phyloP scores from a whole-genome alignment of 2,888 invertebrate genomes.

The Pandemis heparana region DNA sequence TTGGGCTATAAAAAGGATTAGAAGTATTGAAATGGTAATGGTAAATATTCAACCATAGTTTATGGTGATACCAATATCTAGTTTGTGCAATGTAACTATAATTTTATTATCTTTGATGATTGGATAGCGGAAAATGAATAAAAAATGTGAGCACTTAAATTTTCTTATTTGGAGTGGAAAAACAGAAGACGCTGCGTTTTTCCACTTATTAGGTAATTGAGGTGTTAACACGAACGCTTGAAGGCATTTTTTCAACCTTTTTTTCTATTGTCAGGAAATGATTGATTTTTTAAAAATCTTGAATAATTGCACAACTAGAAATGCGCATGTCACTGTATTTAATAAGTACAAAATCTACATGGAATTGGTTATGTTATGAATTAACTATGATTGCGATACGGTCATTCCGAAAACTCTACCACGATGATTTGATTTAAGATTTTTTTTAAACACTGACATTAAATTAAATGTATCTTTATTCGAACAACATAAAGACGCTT shows the following conservation, averaged over 20 bases:
- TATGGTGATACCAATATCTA: slow-evolving; percentile 10
- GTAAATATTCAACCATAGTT: slow-evolving; percentile 4
- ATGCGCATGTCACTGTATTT: neutral
- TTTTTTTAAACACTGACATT: neutral
- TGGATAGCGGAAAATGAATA: no score
- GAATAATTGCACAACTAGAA: neutral
- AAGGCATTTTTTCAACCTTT: no score
- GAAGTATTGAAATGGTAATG: slow-evolving; percentile 26
- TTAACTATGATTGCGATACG: slow-evolving; percentile 13
- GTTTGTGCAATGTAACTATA: neutral
- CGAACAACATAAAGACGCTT: neutral
- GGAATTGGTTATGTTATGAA: slow-evolving; percentile 2
- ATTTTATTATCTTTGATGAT: no score
- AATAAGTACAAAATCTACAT: neutral
- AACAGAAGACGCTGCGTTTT: no score
- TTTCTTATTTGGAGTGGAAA: no score
- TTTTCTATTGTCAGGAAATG: no score
- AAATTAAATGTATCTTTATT: neutral
- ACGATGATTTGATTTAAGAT: slow-evolving; percentile 18
- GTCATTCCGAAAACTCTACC: slow-evolving; percentile 33
- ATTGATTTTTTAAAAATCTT: no score
- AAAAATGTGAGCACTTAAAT: no score
- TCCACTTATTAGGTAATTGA: no score
- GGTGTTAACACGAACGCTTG: no score
- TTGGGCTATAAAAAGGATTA: slow-evolving; percentile 31